Percentiles rank a stretch among this genome's conserved stretches.
phyloP scores from a whole-genome alignment of 2,797 vertebrate species.

The Hyperoplus lanceolatus region DNA sequence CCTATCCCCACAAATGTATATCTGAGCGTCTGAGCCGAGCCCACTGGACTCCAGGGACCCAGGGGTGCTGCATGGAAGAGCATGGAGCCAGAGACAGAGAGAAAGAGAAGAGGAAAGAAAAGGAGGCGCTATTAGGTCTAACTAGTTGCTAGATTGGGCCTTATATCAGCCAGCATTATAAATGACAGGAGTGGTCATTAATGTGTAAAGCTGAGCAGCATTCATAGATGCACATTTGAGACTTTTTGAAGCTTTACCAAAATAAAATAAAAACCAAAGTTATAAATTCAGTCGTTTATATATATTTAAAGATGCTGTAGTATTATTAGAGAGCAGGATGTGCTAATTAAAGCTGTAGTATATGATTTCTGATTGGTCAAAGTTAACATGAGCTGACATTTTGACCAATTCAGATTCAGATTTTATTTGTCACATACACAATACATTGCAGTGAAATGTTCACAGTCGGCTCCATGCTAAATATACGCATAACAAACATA shows the following conservation, averaged over 20 bases:
- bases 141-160: constrained; percentile 47
- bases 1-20: constrained; percentile 83
- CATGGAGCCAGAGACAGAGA: constrained; percentile 46
- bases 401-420: too few relatives aligned
- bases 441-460: too few relatives aligned
- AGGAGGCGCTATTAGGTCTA: constrained; percentile 41
- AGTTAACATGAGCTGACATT: too few relatives aligned
- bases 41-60: constrained; percentile 76
- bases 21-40: constrained; percentile 71
- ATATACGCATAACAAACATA: too few relatives aligned
- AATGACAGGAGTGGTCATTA: constrained; percentile 52
- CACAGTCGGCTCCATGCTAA: too few relatives aligned
- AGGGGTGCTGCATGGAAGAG: constrained; percentile 62
- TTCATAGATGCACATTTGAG: neutral
- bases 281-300: constrained; percentile 5
- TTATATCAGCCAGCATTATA: constrained; percentile 55
- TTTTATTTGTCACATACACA: too few relatives aligned
- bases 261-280: constrained; percentile 3
- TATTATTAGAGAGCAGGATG: neutral
- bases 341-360: too few relatives aligned
- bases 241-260: constrained; percentile 8
- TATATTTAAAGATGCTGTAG: neutral
- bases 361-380: too few relatives aligned
- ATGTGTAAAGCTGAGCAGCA: constrained; percentile 26
- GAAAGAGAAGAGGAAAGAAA: constrained; percentile 43